These are phyloP conservation scores for Esox masquinongy DNA, from an alignment of 2,797 vertebrate genomes.

Conservation along the genomic window DNA sequence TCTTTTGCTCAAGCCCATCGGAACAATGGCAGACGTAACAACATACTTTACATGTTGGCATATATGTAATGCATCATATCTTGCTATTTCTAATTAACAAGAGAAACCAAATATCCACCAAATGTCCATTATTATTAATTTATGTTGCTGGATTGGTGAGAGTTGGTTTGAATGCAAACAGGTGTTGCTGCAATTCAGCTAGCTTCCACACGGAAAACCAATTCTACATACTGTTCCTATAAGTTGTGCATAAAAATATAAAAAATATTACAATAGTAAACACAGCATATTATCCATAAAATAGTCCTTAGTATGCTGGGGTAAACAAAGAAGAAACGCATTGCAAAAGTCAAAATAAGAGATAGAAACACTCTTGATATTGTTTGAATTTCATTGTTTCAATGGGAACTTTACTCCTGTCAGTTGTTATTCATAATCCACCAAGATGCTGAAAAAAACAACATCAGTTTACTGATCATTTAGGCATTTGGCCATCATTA, in stretches of 20 bases:
- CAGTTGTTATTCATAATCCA: constrained; percentile 94
- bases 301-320: constrained; percentile 54
- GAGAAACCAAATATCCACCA: too few species aligned
- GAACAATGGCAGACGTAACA: too few species aligned
- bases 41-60: too few species aligned
- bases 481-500: neutral
- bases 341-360: constrained; percentile 11
- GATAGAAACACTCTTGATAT: constrained; percentile 26
- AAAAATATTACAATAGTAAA: constrained; percentile 28
- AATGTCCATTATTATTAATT: too few species aligned
- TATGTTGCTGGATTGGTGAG: too few species aligned
- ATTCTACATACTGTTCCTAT: neutral
- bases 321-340: constrained; percentile 40
- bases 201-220: too few species aligned
- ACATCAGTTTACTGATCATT: neutral
- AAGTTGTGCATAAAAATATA: constrained; percentile 14
- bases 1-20: too few species aligned
- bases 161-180: too few species aligned
- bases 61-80: too few species aligned
- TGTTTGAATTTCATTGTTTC: constrained; percentile 20
- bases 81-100: too few species aligned
- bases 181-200: too few species aligned
- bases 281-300: constrained; percentile 36
- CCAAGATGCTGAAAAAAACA: constrained; percentile 82
- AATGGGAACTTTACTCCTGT: constrained; percentile 43